Evolutionary conservation across 2,113 vertebrate species (phyloP).

Genomic region (Mustela nigripes): DNA sequence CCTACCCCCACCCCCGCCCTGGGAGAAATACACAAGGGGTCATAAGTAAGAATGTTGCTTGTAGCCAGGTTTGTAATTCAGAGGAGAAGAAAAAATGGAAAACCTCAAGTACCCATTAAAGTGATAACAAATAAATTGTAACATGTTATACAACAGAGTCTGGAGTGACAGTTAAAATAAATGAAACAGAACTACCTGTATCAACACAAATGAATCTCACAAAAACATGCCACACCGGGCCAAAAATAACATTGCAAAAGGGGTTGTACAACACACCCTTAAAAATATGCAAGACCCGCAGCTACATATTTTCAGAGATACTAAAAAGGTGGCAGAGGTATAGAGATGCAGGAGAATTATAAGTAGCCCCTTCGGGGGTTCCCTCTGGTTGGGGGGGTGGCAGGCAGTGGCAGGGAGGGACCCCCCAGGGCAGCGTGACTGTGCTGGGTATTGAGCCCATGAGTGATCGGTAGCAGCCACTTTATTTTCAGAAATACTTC

Average conservation of each 20-base stretch:
- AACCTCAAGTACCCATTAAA: not conserved
- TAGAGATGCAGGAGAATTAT: not conserved
- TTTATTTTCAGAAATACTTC: not conserved
- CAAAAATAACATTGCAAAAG: not conserved
- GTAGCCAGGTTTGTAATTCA: not conserved
- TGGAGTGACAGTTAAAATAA: not conserved
- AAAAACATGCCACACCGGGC: not conserved
- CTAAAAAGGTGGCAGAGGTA: not conserved
- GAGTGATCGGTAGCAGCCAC: not conserved
- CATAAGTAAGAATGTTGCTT: not conserved
- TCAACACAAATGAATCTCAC: not conserved
- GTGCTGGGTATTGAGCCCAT: accelerated
- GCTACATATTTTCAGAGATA: not conserved
- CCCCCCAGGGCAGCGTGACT: not conserved
- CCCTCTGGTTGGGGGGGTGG: not conserved
- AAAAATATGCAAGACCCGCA: not conserved
- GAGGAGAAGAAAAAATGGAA: not conserved
- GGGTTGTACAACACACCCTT: not conserved
- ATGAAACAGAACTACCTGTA: not conserved
- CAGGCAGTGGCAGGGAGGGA: not conserved
- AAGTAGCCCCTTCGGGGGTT: not conserved
- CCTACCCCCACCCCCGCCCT: accelerated
- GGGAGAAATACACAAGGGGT: not conserved
- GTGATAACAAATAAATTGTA: not conserved
- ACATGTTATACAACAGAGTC: not conserved